A percentile compares a stretch with the other conserved stretches of the same genome.
Evolutionary conservation across 2,113 vertebrate species (phyloP).

Genomic region (Ciconia boyciana): DNA sequence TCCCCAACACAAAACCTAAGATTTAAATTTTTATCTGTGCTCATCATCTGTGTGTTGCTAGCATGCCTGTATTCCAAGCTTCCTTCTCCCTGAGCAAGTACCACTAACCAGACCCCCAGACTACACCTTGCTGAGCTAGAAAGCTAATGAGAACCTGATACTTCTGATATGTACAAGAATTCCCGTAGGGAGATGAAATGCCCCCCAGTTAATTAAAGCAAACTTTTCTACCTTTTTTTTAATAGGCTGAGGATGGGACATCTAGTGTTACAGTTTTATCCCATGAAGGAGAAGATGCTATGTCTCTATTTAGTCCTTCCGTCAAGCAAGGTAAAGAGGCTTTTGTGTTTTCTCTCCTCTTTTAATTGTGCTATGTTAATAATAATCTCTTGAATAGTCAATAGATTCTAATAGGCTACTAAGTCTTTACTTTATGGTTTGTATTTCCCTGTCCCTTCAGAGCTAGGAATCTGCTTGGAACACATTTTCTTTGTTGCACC

Average conservation of each 20-base stretch:
- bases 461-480: background rate
- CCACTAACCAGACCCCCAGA: background rate
- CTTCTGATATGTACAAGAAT: background rate
- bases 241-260: slow-evolving; percentile 86
- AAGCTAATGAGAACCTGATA: background rate
- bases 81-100: background rate
- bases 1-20: background rate
- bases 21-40: background rate
- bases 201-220: background rate
- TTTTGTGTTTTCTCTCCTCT: background rate
- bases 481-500: background rate
- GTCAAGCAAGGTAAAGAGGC: slow-evolving; percentile 74
- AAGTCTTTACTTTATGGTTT: background rate
- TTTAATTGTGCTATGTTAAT: background rate
- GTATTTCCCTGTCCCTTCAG: background rate
- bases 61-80: background rate
- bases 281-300: slow-evolving; percentile 86
- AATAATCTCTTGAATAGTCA: background rate
- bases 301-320: slow-evolving; percentile 76
- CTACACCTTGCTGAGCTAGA: background rate
- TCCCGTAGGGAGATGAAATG: background rate
- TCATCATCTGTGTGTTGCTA: background rate
- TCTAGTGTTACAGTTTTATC: slow-evolving; percentile 75
- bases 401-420: background rate
- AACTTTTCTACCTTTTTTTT: background rate